phyloP scores from a whole-genome alignment of 64 coral and sea anemone species.

The Catalaphyllia jardinei region DNA sequence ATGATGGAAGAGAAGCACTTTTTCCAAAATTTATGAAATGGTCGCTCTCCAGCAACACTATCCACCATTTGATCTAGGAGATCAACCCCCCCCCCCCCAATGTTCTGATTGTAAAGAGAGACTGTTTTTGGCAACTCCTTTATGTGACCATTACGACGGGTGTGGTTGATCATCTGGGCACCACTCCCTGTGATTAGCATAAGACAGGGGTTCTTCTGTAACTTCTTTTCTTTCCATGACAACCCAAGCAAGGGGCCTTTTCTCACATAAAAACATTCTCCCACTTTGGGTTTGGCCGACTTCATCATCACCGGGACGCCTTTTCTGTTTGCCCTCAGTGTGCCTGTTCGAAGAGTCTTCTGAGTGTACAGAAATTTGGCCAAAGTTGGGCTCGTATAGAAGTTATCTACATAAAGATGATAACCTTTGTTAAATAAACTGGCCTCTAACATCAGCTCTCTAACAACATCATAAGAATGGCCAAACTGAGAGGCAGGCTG shows the following conservation, averaged over 20 bases:
- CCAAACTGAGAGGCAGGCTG: conserved; percentile 42
- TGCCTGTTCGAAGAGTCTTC: conserved; percentile 14
- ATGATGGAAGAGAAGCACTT: conserved; percentile 37
- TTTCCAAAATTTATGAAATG: conserved; percentile 65
- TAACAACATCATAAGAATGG: conserved; percentile 48
- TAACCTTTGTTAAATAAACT: conserved; percentile 36
- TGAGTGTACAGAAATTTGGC: conserved; percentile 22
- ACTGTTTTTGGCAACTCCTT: conserved; percentile 23
- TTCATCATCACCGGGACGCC: conserved; percentile 47
- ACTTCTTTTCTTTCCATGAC: conserved; percentile 43
- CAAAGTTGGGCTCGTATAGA: conserved; percentile 32
- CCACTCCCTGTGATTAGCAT: conserved; percentile 43
- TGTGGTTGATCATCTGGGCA: conserved; percentile 47
- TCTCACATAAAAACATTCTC: conserved; percentile 45
- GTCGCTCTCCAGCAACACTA: conserved; percentile 39
- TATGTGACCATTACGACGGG: conserved; percentile 10
- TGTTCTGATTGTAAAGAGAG: conserved; percentile 45
- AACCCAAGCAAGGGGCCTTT: conserved; percentile 35
- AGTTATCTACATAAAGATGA: conserved; percentile 56
- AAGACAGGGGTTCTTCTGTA: conserved; percentile 49
- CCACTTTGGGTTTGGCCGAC: conserved; percentile 39
- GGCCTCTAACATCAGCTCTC: conserved; percentile 4
- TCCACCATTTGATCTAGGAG: conserved; percentile 57
- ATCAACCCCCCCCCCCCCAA: conserved; percentile 50
- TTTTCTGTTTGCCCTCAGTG: conserved; percentile 40